These are phyloP conservation scores for Ia io DNA, from an alignment of 2,113 vertebrate species.

Conservation along the genomic window DNA sequence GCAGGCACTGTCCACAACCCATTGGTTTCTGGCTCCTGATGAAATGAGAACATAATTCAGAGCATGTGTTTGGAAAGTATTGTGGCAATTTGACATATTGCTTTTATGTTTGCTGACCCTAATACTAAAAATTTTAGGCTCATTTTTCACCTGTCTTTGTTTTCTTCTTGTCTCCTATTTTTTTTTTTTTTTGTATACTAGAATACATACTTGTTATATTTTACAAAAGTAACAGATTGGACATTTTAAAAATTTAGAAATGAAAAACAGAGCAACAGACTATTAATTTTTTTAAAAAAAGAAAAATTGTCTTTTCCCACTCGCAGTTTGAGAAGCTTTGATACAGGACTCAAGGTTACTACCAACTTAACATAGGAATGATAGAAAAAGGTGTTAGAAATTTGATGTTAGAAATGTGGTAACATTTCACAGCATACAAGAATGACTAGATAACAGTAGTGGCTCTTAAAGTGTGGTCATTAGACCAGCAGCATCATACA, in stretches of 20 bases:
- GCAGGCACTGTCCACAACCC: neutral
- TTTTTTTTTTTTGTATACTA: neutral
- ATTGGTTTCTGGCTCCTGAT: neutral
- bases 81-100: neutral
- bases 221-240: neutral
- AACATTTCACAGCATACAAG: neutral
- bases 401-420: neutral
- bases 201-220: neutral
- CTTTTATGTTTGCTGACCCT: neutral
- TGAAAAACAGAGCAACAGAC: neutral
- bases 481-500: neutral
- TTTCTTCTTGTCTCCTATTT: neutral
- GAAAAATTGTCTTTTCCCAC: neutral
- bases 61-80: neutral
- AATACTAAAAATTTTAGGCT: neutral
- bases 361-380: neutral
- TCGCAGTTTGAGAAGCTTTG: neutral
- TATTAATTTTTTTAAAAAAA: neutral
- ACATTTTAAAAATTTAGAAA: constrained; percentile 7
- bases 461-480: neutral
- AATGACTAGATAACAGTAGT: neutral
- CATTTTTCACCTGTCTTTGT: neutral
- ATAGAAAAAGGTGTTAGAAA: neutral
- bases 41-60: neutral
- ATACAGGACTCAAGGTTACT: neutral